phyloP scores from a whole-genome alignment of 2,113 vertebrate genomes.

The Vulpes ferrilata region DNA sequence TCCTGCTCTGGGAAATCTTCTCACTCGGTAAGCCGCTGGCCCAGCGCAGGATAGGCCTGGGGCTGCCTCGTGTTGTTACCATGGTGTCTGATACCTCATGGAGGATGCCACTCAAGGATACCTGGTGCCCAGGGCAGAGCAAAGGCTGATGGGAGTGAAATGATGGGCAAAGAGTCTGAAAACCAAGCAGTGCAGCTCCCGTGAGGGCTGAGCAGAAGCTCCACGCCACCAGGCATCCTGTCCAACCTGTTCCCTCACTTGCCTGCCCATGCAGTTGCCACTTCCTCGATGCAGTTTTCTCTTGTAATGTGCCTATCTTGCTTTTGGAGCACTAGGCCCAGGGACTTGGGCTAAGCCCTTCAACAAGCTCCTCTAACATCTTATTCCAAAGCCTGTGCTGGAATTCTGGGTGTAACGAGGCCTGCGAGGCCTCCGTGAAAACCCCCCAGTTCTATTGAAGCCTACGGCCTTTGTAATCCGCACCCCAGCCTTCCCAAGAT shows the following conservation, averaged over 20 bases:
- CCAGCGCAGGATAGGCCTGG: background rate
- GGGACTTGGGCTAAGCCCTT: background rate
- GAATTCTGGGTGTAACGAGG: background rate
- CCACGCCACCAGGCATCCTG: fast-evolving
- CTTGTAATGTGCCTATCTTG: fast-evolving
- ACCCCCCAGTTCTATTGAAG: background rate
- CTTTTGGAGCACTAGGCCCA: background rate
- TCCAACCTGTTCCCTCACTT: background rate
- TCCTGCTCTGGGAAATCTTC: conserved; percentile 99
- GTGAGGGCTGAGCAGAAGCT: background rate
- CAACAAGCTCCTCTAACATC: background rate
- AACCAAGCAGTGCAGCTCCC: background rate
- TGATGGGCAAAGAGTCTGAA: background rate
- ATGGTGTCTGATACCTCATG: fast-evolving
- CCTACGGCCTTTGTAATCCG: background rate
- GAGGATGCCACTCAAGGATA: background rate
- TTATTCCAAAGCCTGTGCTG: background rate
- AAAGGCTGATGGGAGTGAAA: background rate
- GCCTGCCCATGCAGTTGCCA: background rate
- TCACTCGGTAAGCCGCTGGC: conserved; percentile 91
- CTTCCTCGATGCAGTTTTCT: background rate
- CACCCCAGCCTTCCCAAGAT: background rate
- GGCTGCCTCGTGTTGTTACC: background rate
- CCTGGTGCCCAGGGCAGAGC: background rate
- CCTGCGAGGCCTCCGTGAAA: background rate